Evolutionary conservation across 1,140 invertebrate species (phyloP).

Genomic region (Drosophila quadrilineata): DNA sequence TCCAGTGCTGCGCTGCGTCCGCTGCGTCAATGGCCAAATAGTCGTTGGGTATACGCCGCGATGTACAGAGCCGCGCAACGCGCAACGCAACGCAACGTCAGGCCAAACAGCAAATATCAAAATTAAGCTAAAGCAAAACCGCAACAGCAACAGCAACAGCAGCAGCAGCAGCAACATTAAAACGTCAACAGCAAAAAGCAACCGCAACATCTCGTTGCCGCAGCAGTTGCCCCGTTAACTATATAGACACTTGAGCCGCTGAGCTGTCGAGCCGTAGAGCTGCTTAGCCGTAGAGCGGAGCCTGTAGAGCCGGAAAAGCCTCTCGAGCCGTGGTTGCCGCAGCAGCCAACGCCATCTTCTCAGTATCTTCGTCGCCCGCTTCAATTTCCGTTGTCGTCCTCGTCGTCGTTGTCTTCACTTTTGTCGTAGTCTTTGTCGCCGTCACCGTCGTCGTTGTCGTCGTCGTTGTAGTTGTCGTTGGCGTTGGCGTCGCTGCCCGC

Average conservation of each 20-base stretch:
- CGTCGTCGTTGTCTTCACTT: not conserved
- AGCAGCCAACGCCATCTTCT: not conserved
- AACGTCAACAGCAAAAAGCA: conserved; percentile 32
- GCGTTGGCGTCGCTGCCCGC: not conserved
- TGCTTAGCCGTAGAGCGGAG: conserved; percentile 6
- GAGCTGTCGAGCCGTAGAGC: not conserved
- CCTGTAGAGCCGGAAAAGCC: not conserved
- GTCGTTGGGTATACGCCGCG: conserved; percentile 81
- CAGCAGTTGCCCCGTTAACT: conserved; percentile 23
- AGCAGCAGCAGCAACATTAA: conserved; percentile 24
- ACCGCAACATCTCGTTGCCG: conserved; percentile 21
- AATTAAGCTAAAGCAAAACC: conserved; percentile 62
- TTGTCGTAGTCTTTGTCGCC: not conserved
- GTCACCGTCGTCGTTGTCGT: not conserved
- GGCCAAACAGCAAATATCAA: not conserved
- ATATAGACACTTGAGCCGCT: conserved; percentile 17
- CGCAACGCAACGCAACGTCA: conserved; percentile 35
- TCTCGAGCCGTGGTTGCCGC: conserved; percentile 6
- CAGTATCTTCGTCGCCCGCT: no score
- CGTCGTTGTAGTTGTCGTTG: not conserved
- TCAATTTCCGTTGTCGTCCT: no score
- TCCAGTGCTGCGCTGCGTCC: conserved; percentile 69
- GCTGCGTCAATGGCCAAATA: conserved; percentile 61
- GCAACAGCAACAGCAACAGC: conserved; percentile 29
- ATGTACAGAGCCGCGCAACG: conserved; percentile 74